Evolutionary conservation across 2,888 invertebrate genomes (phyloP), one percentile per base, ranked within the genome.

Genomic region (Parochlus steinenii): DNA sequence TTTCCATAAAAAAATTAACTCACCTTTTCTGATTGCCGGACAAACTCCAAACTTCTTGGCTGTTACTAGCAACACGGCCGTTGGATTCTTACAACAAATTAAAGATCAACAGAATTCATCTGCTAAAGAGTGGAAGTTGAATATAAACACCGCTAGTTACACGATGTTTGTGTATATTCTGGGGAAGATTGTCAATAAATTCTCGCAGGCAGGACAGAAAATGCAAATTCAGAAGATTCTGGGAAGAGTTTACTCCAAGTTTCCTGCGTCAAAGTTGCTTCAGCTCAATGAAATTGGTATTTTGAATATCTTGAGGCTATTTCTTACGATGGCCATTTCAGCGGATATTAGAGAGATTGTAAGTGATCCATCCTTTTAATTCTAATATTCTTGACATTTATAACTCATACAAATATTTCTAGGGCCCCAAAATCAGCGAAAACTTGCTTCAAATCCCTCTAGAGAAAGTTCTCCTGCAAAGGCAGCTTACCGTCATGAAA

Each of bases 171-270:
- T 60, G 10, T 47, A 60, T 32, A 46, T 66, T 20, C 42, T 67
- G 34, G 65, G 66, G 43, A 54, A 56, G 42, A 49, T 47, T 2
- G 40, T 55, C 16, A 44, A 52, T 24, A 37, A 42, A 18, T 39
- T 55, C 23, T 38, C 41, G 6, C 32, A 40, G 12, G 33, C 42
- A 1, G 39, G 42, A 17, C 40, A 42, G 19, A 40, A 37, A 5
- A 43, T 43, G 40, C 56, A 56, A 42, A 48, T 47, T 0, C 53
- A 55, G 31, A 59, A 68, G 46, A 53, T 70, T 8, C 54, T 66
- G 42, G 67, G 71, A 1, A 57, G 71, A 35, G 62, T 71, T 39
- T 69, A 63, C 41, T 64, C 67, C 1, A 71, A 70, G 47, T 67
- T 71, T 39, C 63, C 67, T 10, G 51, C 60, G n/a, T 58, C 59